Evolutionary conservation across 2,888 invertebrate species (phyloP).

Genomic region (Tanytarsus gracilentus): DNA sequence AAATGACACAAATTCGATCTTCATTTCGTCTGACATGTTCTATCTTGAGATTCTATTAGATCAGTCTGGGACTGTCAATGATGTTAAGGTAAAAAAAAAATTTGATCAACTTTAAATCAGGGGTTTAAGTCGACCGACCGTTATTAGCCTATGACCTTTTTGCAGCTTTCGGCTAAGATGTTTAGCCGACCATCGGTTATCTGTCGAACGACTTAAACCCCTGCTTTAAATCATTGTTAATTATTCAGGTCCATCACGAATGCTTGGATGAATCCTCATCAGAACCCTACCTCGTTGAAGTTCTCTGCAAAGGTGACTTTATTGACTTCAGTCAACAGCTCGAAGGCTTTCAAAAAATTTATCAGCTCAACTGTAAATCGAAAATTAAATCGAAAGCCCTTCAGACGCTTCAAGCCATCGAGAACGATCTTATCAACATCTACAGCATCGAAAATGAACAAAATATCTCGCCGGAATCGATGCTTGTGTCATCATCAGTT

Average conservation of each 20-base stretch:
- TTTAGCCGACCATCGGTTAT: too few species aligned
- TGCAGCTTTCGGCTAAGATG: too few species aligned
- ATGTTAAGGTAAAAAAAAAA: constrained; percentile 51
- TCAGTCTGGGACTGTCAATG: constrained; percentile 66
- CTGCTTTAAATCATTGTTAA: background rate
- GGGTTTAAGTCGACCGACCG: too few species aligned
- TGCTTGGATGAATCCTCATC: constrained; percentile 42
- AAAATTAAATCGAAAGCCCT: constrained; percentile 91
- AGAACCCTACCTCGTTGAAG: constrained; percentile 5
- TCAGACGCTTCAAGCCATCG: constrained; percentile 82
- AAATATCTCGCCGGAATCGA: constrained; percentile 51
- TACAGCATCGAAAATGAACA: constrained; percentile 68
- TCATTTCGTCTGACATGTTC: constrained; percentile 95
- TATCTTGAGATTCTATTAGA: constrained; percentile 86
- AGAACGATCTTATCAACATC: constrained; percentile 75
- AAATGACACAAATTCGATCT: constrained; percentile 69
- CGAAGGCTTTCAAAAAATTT: constrained; percentile 85
- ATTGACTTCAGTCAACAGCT: constrained; percentile 85
- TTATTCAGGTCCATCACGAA: constrained; percentile 68
- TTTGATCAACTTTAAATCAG: constrained; percentile 31
- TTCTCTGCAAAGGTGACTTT: constrained; percentile 65
- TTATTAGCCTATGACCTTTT: too few species aligned
- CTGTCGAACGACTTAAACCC: too few species aligned
- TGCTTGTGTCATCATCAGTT: constrained; percentile 81
- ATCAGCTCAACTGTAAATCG: constrained; percentile 89